Evolutionary conservation across 2,888 invertebrate genomes (phyloP).

Genomic region (Cistogaster globosa): DNA sequence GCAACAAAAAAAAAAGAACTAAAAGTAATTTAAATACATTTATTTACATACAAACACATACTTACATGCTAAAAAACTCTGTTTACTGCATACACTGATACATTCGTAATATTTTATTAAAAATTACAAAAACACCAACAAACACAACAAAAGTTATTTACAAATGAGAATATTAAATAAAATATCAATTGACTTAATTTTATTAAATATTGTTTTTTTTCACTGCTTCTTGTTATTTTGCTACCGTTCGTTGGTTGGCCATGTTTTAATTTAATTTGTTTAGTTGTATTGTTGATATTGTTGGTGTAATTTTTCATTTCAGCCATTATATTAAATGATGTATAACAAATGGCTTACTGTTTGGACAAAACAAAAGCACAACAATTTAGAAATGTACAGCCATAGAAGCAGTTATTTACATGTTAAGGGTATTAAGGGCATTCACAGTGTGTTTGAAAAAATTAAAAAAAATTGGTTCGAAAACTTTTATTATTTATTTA

Average conservation of each 20-base stretch:
- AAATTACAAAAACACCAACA: too few relatives aligned
- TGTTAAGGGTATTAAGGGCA: neutral
- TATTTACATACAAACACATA: neutral
- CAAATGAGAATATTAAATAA: constrained; percentile 70
- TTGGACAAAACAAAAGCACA: neutral
- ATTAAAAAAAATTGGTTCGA: too few relatives aligned
- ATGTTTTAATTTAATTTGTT: constrained; percentile 24
- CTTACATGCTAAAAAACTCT: too few relatives aligned
- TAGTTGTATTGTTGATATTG: neutral
- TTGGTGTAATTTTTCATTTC: constrained; percentile 26
- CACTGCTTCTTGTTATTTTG: neutral
- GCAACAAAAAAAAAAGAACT: neutral
- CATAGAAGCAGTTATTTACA: neutral
- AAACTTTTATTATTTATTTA: too few relatives aligned
- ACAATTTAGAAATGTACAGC: neutral
- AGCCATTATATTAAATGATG: constrained; percentile 55
- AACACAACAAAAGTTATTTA: constrained; percentile 16
- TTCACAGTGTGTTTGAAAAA: neutral
- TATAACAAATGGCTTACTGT: constrained; percentile 54
- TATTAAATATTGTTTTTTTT: constrained; percentile 33
- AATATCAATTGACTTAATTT: constrained; percentile 65
- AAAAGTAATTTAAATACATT: neutral
- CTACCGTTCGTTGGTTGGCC: constrained; percentile 10
- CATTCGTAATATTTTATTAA: too few relatives aligned
- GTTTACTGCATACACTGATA: too few relatives aligned